Base-by-base conservation (phyloP, 1,140 invertebrate genomes). In the Aphaenogaster ashmeadi region DNA sequence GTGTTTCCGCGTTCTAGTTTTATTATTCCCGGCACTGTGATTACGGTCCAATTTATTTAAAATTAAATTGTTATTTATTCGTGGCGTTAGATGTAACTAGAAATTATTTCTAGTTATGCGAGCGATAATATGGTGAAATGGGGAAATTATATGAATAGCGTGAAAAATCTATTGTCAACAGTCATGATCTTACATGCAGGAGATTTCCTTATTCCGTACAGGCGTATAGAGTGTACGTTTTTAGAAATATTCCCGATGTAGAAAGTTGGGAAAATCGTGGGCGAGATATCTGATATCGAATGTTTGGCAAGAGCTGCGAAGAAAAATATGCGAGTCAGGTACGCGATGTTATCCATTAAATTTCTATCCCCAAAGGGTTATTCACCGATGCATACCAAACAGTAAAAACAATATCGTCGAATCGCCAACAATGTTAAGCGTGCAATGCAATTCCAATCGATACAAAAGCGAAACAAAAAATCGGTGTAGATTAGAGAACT, bases 241-340 rank as follows among this genome's bases (percentile, higher is more conserved):
- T 69, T n/a, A 27, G 4, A 74, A 72, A 74, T 74, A 47, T 83
- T 83, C 11, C 3, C 67, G 13, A 58, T 69, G 64, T 67, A 44
- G 47, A 74, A 74, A 60, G 79, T 36, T 74, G 41, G 41, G 13
- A 60, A 83, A 74, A 75, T 83, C 38, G 67, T 47, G 54, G 41
- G 13, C 54, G 80, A 60, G 69, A 84, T 83, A 84, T 74, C 66
- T 84, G 80, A 47, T 74, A 84, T 75, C 54, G 80, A 84, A 84
- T 84, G 80, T 84, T 84, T 84, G 69, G 69, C 54, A 60, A 74
- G 52, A 60, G 80, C 27, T 84, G 54, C 41, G 27, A 84, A 84
- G 80, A 75, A 84, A 84, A 84, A 84, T 84, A 84, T 84, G 80
- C 80, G 80, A 75, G 54, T 84, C 80, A 84, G 80, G 69, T 75